Percentiles rank a stretch among this genome's conserved stretches.
phyloP scores from a whole-genome alignment of 2,113 vertebrate genomes.

The Arothron firmamentum region DNA sequence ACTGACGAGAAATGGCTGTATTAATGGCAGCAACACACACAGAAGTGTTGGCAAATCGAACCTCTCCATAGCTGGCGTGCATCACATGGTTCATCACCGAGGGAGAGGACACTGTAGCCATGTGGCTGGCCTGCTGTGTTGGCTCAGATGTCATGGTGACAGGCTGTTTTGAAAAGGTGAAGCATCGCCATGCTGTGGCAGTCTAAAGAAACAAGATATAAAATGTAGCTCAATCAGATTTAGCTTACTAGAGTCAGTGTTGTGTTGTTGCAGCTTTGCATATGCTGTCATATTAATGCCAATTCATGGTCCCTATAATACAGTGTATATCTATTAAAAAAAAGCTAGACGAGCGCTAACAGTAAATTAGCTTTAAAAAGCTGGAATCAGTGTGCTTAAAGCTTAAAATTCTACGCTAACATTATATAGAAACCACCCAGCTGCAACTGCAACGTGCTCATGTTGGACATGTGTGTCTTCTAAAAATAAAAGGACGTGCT shows the following conservation, averaged over 20 bases:
- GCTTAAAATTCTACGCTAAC: too few relatives aligned
- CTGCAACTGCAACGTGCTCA: too few relatives aligned
- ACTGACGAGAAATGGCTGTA: not conserved
- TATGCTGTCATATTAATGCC: too few relatives aligned
- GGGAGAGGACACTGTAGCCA: constrained; percentile 71
- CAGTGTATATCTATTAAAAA: too few relatives aligned
- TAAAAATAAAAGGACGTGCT: not conserved
- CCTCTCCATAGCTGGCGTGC: constrained; percentile 86
- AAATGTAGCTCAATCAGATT: not conserved
- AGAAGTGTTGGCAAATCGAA: constrained; percentile 53
- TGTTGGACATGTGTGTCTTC: not conserved
- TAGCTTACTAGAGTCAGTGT: not conserved
- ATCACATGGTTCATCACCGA: constrained; percentile 90
- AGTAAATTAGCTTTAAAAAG: too few relatives aligned
- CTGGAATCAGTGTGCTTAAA: too few relatives aligned
- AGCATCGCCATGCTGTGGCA: constrained; percentile 87
- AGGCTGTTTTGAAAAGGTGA: constrained; percentile 86
- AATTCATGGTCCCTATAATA: too few relatives aligned
- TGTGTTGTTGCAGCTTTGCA: not conserved
- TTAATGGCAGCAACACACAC: not conserved
- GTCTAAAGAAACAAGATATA: constrained; percentile 72
- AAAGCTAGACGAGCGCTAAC: too few relatives aligned
- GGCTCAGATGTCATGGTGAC: constrained; percentile 58
- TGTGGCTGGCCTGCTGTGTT: constrained; percentile 54
- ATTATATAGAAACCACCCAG: too few relatives aligned